Evolutionary conservation across 2,888 invertebrate species (phyloP).

Genomic region (Lasioglossum figueresi): DNA sequence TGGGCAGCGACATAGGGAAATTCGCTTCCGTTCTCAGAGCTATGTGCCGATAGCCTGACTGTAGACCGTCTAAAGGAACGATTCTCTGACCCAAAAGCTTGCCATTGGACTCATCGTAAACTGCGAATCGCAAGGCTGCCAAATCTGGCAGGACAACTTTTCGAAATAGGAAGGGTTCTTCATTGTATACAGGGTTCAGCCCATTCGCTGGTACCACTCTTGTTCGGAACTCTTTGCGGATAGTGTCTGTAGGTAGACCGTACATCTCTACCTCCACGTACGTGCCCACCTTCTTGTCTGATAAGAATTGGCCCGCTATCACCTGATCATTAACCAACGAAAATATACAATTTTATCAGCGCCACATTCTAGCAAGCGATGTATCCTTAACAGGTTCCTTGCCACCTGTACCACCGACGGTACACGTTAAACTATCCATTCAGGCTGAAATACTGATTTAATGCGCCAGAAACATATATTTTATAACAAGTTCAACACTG

Average conservation of each 20-base stretch:
- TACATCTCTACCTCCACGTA: conserved; percentile 99
- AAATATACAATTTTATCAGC: neutral
- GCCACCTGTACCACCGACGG: no score
- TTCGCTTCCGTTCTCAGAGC: conserved; percentile 99
- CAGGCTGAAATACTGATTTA: no score
- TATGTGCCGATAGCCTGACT: conserved; percentile 99
- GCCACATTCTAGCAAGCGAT: no score
- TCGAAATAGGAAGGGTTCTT: conserved; percentile 98
- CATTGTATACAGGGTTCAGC: conserved; percentile 99
- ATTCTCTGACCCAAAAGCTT: conserved; percentile 98
- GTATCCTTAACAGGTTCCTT: no score
- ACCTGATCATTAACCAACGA: conserved; percentile 86
- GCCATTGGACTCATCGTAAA: conserved; percentile 97
- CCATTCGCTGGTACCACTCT: conserved; percentile 98
- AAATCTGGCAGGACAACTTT: conserved; percentile 99
- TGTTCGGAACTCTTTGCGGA: conserved; percentile 98
- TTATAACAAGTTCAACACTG: no score
- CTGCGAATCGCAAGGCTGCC: conserved; percentile 98
- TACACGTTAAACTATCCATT: no score
- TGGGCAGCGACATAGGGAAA: conserved; percentile 99
- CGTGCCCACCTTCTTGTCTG: conserved; percentile 99
- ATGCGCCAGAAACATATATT: no score
- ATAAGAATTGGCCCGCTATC: conserved; percentile 99
- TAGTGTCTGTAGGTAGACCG: conserved; percentile 98
- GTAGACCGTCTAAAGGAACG: conserved; percentile 97